A percentile compares a stretch with the other conserved stretches of the same genome.
These are phyloP conservation scores for Clarias platycephalus DNA, from an alignment of 2,797 vertebrate species.

Conservation along the genomic window DNA sequence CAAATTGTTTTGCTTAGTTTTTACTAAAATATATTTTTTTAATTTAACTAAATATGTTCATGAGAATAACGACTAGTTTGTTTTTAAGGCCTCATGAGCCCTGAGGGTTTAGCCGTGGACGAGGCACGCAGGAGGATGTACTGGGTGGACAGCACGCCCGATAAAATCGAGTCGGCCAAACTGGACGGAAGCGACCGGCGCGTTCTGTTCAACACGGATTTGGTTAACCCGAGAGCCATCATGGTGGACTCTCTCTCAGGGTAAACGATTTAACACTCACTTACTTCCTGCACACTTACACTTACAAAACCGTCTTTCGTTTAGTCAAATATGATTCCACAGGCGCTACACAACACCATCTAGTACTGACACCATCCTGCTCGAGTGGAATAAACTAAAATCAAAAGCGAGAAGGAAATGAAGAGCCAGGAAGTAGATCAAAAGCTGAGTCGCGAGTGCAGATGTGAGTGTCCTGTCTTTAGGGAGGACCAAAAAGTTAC, in stretches of 20 bases:
- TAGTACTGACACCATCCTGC: not conserved
- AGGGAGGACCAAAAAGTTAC: slow-evolving; percentile 39
- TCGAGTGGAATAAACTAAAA: not conserved
- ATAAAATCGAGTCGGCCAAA: slow-evolving; percentile 83
- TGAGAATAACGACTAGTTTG: not conserved
- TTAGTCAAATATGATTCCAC: not conserved
- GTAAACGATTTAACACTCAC: slow-evolving; percentile 67
- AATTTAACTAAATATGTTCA: no score
- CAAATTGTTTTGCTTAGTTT: not conserved
- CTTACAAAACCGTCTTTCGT: not conserved
- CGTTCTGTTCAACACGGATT: slow-evolving; percentile 82
- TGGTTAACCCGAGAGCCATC: slow-evolving; percentile 95
- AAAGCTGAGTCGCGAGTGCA: slow-evolving; percentile 1
- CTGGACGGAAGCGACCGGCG: slow-evolving; percentile 84
- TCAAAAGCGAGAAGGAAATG: slow-evolving; percentile 26
- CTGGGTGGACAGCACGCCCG: slow-evolving; percentile 92
- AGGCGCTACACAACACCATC: no score
- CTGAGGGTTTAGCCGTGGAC: slow-evolving; percentile 90
- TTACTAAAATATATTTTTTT: not conserved
- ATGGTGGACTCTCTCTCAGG: slow-evolving; percentile 85
- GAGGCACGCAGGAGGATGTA: slow-evolving; percentile 82
- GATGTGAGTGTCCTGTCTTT: slow-evolving; percentile 46
- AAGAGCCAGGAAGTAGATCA: slow-evolving; percentile 25
- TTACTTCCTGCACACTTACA: not conserved
- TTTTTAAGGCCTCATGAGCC: slow-evolving; percentile 85